phyloP scores from a whole-genome alignment of 2,888 invertebrate genomes.

The Perithous albicinctus region DNA sequence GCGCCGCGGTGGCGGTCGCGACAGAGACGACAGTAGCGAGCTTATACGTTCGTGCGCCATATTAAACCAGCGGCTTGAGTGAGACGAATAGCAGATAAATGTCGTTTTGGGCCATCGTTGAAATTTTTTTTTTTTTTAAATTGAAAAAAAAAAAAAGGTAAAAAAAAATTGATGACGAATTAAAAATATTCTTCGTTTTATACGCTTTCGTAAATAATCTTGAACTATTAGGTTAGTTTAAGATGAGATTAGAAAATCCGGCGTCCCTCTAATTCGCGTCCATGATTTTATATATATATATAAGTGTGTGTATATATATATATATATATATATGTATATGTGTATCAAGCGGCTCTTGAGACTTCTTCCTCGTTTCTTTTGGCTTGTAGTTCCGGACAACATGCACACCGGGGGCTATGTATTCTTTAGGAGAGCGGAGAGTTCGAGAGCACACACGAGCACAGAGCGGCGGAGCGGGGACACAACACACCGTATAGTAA shows the following conservation, averaged over 20 bases:
- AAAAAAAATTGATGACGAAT: too few species aligned
- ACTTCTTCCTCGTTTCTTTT: conserved; percentile 25
- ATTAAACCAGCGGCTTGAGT: conserved; percentile 30
- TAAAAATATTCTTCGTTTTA: too few species aligned
- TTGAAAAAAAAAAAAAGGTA: too few species aligned
- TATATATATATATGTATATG: neutral
- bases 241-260: conserved; percentile 7
- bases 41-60: conserved; percentile 48
- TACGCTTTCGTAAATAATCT: too few species aligned
- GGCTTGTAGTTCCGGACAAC: conserved; percentile 13
- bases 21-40: conserved; percentile 33
- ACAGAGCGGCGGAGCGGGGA: conserved; percentile 22
- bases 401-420: conserved; percentile 21
- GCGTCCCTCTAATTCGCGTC: conserved; percentile 22
- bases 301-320: neutral
- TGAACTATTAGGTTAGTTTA: too few species aligned
- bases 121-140: too few species aligned
- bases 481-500: conserved; percentile 45
- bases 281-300: neutral
- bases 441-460: conserved; percentile 32
- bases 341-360: conserved; percentile 20
- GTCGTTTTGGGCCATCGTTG: conserved; percentile 26
- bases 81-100: conserved; percentile 21
- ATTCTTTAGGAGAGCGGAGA: conserved; percentile 17
- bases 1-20: conserved; percentile 38